These are phyloP conservation scores for Sthenelais limicola DNA, from an alignment of 2,888 invertebrate species.

Conservation along the genomic window DNA sequence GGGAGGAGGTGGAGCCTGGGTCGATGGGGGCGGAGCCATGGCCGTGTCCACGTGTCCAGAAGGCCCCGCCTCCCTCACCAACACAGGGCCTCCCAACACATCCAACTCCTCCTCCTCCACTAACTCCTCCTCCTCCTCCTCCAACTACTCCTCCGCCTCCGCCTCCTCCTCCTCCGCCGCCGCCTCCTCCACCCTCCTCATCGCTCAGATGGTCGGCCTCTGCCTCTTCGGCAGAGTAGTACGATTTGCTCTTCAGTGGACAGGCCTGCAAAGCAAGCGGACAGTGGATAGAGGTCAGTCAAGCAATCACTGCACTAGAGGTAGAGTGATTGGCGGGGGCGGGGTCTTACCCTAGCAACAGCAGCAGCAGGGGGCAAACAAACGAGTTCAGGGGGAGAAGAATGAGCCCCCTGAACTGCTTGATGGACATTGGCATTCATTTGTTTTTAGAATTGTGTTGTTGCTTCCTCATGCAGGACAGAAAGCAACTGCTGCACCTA, in stretches of 20 bases:
- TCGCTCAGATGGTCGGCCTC: slow-evolving; percentile 35
- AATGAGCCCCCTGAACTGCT: background rate
- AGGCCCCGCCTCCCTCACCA: background rate
- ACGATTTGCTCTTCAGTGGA: slow-evolving; percentile 31
- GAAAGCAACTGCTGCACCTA: no score
- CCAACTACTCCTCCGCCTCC: slow-evolving; percentile 10
- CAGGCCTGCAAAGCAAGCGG: slow-evolving; percentile 28
- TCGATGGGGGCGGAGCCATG: no score
- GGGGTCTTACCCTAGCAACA: background rate
- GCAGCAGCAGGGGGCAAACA: background rate
- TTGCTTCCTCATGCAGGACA: no score
- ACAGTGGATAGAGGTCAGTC: slow-evolving; percentile 7
- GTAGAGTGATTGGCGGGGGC: no score
- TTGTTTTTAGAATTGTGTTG: no score
- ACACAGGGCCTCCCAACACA: slow-evolving; percentile 2
- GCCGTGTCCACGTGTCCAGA: no score
- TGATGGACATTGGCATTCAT: no score
- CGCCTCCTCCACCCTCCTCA: slow-evolving; percentile 14
- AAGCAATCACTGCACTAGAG: background rate
- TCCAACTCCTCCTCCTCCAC: slow-evolving; percentile 1
- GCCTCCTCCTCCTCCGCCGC: background rate
- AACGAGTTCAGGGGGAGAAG: background rate
- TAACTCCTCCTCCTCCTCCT: slow-evolving; percentile 18
- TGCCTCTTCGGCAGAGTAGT: slow-evolving; percentile 31
- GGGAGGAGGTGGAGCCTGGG: no score